phyloP scores from a whole-genome alignment of 2,888 invertebrate species.

The Chloromyia formosa region DNA sequence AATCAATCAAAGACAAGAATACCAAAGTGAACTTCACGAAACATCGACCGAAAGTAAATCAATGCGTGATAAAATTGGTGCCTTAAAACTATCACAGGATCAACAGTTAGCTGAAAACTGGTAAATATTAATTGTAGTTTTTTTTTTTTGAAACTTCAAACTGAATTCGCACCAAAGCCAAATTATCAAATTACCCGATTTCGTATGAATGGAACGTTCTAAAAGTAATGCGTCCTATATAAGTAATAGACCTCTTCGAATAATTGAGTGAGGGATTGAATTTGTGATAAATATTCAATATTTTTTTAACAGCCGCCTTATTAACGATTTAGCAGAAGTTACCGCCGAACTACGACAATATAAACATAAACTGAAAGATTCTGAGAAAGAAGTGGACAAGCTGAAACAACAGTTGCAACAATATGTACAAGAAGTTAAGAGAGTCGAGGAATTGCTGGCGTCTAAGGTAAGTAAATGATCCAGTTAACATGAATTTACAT shows the following conservation, averaged over 20 bases:
- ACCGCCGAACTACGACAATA: slow-evolving; percentile 70
- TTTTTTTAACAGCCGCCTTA: slow-evolving; percentile 68
- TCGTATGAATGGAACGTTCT: no score
- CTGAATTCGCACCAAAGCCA: slow-evolving; percentile 5
- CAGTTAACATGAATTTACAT: no score
- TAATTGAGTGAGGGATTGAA: no score
- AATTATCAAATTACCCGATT: neutral
- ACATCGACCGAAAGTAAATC: slow-evolving; percentile 60
- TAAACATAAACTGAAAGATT: slow-evolving; percentile 74
- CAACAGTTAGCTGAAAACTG: slow-evolving; percentile 61
- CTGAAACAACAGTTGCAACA: slow-evolving; percentile 81
- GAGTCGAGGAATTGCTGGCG: slow-evolving; percentile 79
- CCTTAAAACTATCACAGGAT: slow-evolving; percentile 60
- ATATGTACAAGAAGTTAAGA: slow-evolving; percentile 82
- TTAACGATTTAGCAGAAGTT: slow-evolving; percentile 74
- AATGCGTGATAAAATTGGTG: slow-evolving; percentile 59
- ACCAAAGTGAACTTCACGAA: slow-evolving; percentile 59
- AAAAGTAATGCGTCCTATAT: no score
- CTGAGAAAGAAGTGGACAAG: slow-evolving; percentile 76
- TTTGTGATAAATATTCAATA: neutral
- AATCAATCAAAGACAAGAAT: slow-evolving; percentile 56
- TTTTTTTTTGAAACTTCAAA: neutral
- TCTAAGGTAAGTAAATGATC: slow-evolving; percentile 66
- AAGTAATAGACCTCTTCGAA: no score
- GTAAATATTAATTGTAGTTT: slow-evolving; percentile 49